Percentiles rank a stretch among this genome's conserved stretches.
Evolutionary conservation across 2,797 vertebrate species (phyloP).

Genomic region (Pseudocheirus occidentalis): DNA sequence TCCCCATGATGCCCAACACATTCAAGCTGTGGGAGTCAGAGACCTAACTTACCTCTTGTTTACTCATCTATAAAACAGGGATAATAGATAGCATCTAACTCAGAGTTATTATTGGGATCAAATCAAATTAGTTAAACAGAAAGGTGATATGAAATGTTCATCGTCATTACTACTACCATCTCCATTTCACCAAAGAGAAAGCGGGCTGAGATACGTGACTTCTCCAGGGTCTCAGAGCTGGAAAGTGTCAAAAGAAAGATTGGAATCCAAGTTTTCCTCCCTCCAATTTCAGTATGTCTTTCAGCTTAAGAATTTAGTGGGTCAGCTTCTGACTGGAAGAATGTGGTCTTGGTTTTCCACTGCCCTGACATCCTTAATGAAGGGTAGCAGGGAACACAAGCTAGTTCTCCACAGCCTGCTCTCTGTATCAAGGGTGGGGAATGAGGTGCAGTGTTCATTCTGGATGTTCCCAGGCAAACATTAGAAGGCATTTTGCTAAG

Average conservation of each 20-base stretch:
- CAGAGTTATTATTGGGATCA: background rate
- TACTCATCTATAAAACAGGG: background rate
- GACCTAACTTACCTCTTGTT: background rate
- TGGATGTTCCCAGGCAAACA: background rate
- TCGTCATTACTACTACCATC: background rate
- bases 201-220: background rate
- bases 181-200: background rate
- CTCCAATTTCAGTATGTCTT: background rate
- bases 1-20: no score
- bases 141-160: background rate
- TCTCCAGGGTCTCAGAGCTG: background rate
- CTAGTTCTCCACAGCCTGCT: background rate
- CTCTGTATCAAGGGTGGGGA: background rate
- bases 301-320: background rate
- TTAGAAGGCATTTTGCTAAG: background rate
- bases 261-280: background rate
- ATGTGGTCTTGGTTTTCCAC: background rate
- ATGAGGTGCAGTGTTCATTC: background rate
- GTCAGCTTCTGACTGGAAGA: slow-evolving; percentile 24
- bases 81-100: background rate
- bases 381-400: background rate
- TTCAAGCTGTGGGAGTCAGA: background rate
- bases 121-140: background rate
- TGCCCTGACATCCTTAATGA: slow-evolving; percentile 38
- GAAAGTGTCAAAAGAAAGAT: background rate